Base-by-base conservation (phyloP, 2,113 vertebrate genomes). In the Atlantisia rogersi region DNA sequence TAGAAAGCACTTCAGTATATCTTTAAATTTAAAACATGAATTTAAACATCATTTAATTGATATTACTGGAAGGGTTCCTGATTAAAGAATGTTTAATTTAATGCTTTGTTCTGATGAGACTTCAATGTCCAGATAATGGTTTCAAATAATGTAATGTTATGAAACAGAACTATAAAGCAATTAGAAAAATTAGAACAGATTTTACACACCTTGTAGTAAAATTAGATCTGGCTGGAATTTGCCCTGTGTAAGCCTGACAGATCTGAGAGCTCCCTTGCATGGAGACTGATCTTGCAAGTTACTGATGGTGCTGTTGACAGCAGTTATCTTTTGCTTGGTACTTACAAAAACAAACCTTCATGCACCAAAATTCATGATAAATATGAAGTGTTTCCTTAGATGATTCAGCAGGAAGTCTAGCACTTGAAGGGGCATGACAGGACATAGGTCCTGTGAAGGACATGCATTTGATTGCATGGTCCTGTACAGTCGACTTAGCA, bases 381-480 rank as follows among this genome's bases (percentile, higher is more conserved):
- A 50, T 24, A 46, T 1, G 0, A 81, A 55, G 32, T 20, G 21
- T 82, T 82, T 64, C 40, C 71, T 55, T 58, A 53, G 26, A 31
- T 55, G 18, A 55, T 46, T 62, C 3, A 40, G 39, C 18, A 69
- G 32, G 20, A 93, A 40, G 24, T 28, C 35, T 32, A 70, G 31
- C 21, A 37, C 24, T 82, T 56, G 11, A 68, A 82, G 15, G 9
- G 21, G 4, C 35, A 20, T 5, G 37, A 73, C 9, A 35, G 53
- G 37, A 77, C 19, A 31, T 0, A 4, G 35, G 40, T 31, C 0
- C 0, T 39, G 58, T 91, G 71, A 85, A 78, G 21, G 32, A 63
- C 24, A 5, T 20, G 19, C 20, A 39, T 2, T 58, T 77, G 48
- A 67, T 12, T 68, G 39, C 39, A 40, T 1, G 19, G 26, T 52